phyloP scores from a whole-genome alignment of 2,888 invertebrate species.

The Dinocampus coccinellae region DNA sequence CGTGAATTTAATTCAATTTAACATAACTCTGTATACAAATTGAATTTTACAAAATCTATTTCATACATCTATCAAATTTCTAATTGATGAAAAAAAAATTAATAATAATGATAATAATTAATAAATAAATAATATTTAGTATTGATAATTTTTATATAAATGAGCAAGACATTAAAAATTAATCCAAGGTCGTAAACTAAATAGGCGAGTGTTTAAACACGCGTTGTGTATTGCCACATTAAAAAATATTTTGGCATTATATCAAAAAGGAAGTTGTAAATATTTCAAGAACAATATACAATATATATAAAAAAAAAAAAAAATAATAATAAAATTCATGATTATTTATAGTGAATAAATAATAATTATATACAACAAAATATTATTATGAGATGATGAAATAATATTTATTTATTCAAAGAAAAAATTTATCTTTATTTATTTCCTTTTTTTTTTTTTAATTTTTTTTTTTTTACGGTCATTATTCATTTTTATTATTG shows the following conservation, averaged over 20 bases:
- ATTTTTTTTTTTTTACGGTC: neutral
- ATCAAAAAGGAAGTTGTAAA: constrained; percentile 56
- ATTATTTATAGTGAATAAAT: neutral
- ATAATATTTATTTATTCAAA: too few species aligned
- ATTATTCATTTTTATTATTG: neutral
- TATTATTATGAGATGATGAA: too few species aligned
- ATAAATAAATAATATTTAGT: neutral
- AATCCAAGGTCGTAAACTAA: constrained; percentile 1
- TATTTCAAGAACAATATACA: constrained; percentile 44
- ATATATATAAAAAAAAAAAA: neutral
- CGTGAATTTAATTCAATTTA: neutral
- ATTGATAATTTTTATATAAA: neutral
- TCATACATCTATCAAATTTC: too few species aligned
- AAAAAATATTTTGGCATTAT: constrained; percentile 56
- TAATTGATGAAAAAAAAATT: too few species aligned
- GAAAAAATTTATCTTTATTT: too few species aligned
- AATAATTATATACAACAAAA: neutral
- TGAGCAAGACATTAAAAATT: neutral
- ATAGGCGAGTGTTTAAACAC: constrained; percentile 15
- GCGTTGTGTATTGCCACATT: constrained; percentile 38
- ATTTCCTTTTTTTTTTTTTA: too few species aligned
- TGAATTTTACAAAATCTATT: too few species aligned
- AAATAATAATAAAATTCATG: neutral
- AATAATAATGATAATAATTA: neutral
- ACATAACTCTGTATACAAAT: too few species aligned